Conservation (phyloP, 2,797 vertebrate species). For the Urosaurus nigricauda region DNA sequence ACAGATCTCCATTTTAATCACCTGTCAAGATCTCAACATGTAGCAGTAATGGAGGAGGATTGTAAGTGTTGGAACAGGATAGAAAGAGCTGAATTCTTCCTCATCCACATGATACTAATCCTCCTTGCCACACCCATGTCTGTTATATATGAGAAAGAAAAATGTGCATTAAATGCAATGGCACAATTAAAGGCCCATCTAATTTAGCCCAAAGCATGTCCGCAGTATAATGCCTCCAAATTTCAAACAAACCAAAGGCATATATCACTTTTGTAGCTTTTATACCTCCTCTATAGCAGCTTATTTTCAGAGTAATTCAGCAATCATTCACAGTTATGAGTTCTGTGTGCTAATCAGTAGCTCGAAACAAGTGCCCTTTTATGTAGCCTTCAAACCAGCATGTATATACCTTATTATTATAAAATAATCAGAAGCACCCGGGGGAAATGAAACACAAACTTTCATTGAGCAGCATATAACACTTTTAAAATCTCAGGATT, state of each 20-base stretch:
- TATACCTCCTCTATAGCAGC: background rate
- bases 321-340: background rate
- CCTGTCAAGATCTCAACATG: background rate
- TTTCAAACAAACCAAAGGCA: background rate
- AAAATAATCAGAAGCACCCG: background rate
- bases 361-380: background rate
- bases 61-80: background rate
- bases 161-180: background rate
- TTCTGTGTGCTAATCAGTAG: background rate
- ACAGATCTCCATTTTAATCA: background rate
- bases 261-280: background rate
- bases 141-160: background rate
- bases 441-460: background rate
- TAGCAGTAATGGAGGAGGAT: background rate
- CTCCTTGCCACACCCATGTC: background rate
- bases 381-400: background rate
- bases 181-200: background rate
- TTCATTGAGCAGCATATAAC: background rate
- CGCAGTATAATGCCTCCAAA: background rate
- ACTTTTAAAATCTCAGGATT: background rate
- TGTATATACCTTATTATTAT: slow-evolving; percentile 9
- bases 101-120: background rate
- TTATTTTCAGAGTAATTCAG: background rate
- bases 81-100: background rate
- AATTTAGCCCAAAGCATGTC: background rate